These are phyloP conservation scores for Trichogramma dendrolimi DNA, from an alignment of 2,888 invertebrate species.

Conservation along the genomic window DNA sequence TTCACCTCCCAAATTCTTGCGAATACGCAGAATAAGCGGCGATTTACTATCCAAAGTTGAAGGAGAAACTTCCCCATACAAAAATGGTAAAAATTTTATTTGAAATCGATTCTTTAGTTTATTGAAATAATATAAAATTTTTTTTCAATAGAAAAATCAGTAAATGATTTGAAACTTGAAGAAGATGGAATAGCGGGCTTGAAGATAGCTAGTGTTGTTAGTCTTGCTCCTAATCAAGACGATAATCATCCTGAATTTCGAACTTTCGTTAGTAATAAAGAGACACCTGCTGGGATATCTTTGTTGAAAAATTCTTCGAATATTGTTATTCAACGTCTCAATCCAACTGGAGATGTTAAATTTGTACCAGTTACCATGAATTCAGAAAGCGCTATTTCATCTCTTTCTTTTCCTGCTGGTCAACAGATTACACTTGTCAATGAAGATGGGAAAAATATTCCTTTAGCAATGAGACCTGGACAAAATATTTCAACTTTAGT, in stretches of 20 bases:
- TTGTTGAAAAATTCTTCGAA: background rate
- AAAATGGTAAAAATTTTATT: conserved; percentile 26
- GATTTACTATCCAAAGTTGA: conserved; percentile 44
- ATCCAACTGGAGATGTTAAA: no score
- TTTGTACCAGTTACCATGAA: background rate
- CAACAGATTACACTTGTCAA: background rate
- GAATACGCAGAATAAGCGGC: conserved; percentile 53
- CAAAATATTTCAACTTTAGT: conserved; percentile 6
- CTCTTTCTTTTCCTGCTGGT: no score
- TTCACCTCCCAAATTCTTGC: conserved; percentile 45
- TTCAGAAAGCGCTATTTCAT: background rate
- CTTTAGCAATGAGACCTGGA: no score
- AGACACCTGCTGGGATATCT: no score
- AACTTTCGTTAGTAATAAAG: no score
- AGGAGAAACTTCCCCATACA: conserved; percentile 16
- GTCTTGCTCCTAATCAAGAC: conserved; percentile 50
- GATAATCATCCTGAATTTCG: conserved; percentile 25
- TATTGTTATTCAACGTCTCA: background rate
- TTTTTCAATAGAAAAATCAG: conserved; percentile 3
- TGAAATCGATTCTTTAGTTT: background rate
- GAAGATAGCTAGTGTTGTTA: conserved; percentile 58
- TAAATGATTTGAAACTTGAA: background rate
- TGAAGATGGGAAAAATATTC: background rate
- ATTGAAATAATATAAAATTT: conserved; percentile 1
- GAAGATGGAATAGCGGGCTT: conserved; percentile 36